Percentiles rank a stretch among this genome's conserved stretches.
These are phyloP conservation scores for Lasioglossum calceatum DNA, from an alignment of 2,888 invertebrate genomes.

Conservation along the genomic window DNA sequence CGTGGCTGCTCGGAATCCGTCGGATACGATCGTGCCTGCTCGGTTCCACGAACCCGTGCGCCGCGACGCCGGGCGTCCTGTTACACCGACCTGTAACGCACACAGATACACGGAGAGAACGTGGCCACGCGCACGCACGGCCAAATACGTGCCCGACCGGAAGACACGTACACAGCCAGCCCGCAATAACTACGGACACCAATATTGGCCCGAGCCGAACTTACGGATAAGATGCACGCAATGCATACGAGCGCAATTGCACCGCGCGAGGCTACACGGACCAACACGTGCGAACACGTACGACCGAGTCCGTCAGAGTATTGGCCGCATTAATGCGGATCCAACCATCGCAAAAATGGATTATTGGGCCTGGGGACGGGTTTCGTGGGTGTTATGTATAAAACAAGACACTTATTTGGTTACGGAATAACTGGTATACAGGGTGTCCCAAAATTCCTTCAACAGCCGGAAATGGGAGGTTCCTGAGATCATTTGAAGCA, in stretches of 20 bases:
- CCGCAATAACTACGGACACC: conserved; percentile 32
- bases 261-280: conserved; percentile 13
- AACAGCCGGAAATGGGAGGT: too few relatives aligned
- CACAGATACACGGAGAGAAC: background rate
- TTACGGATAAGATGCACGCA: conserved; percentile 44
- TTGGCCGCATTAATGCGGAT: background rate
- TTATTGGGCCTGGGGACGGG: background rate
- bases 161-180: conserved; percentile 25
- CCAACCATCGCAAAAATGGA: background rate
- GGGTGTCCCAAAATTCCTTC: too few relatives aligned
- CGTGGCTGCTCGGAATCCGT: conserved; percentile 65
- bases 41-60: conserved; percentile 42
- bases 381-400: background rate
- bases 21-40: conserved; percentile 69
- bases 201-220: conserved; percentile 32
- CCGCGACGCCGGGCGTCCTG: conserved; percentile 18
- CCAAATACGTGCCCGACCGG: conserved; percentile 24
- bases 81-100: conserved; percentile 54
- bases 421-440: too few relatives aligned
- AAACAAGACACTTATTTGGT: too few relatives aligned
- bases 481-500: too few relatives aligned
- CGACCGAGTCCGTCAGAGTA: background rate
- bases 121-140: conserved; percentile 20
- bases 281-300: background rate
- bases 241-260: conserved; percentile 26